Evolutionary conservation across 2,888 invertebrate species (phyloP), one percentile per base, ranked within the genome.

Genomic region (Drosophila recens): DNA sequence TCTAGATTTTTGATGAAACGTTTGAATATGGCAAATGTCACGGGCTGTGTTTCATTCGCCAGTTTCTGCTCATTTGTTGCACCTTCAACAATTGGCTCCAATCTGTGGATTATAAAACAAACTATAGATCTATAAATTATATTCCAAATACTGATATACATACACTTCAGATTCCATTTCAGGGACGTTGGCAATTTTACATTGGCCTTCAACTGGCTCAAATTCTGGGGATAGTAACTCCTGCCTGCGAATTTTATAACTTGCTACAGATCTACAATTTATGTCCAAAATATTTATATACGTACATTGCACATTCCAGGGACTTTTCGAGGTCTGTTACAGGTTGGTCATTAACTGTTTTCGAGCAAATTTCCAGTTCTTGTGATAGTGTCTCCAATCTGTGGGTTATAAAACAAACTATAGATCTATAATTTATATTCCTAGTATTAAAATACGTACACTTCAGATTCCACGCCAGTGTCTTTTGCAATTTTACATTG

Each of bases 1-100:
- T 67, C 33, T 0, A 83, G 40, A 67, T 82, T 82, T 6, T 2
- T 13, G 0, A 82, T 52, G 20, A 38, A 38, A 1, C 30, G 38
- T 10, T 58, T 58, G 15, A 58, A 58, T 17, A 27, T 3, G 11
- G 13, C 36, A 1, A 58, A 58, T n/a, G 56, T 23, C 4, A 46
- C 56, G 6, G 45, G 34, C 15, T 17, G 8, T 5, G 34, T 11
- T 27, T 27, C 38, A 1, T 30, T 17, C 4, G 15, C 0, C 27
- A 4, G 15, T 2, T 11, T 3, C 13, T 65, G 8, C 5, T 30
- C 13, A 10, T 17, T 17, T 11, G 2, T 4, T 10, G 0, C 27
- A 5, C 1, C 17, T n/a, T 23, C n/a, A 23, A 4, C 5, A 6
- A 0, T 2, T 8, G 54, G 33, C n/a, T 17, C 1, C 2, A n/a